Base-by-base conservation (phyloP, 1,140 invertebrate species). In the Camponotus vicinus region DNA sequence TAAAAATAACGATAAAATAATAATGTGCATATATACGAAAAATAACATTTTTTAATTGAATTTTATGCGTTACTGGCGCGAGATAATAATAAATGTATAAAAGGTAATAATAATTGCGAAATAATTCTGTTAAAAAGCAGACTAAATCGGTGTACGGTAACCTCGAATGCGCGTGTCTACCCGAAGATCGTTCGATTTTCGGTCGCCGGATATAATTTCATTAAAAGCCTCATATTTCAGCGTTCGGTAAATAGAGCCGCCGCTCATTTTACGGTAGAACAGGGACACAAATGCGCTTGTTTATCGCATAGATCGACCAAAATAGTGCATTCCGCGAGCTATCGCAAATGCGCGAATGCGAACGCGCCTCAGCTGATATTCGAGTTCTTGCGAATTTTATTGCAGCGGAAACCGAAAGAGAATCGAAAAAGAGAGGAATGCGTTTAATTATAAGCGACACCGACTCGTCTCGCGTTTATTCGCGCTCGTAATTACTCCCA, bases 211-310 rank as follows among this genome's bases (percentile, higher is more conserved):
- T 78, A 66, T 61, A 85, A 88, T 89, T 89, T 88, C 67, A 70
- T 83, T 73, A 89, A 89, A 89, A 89, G 80, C 73, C 42, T 89
- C 86, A 82, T 69, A 61, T 88, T 88, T 88, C 85, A 76, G 9
- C 18, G 66, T 52, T 55, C 66, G 79, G 32, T 85, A 76, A 78
- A 85, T 69, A 70, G 18, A 52, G 70, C 49, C 67, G 15, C 49
- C 86, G 87, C 64, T 61, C 73, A 59, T 88, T 63, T 59, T 55
- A 71, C 71, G 52, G 15, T 63, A 8, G 27, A 5, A 45, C 42
- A 21, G 45, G 67, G 45, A 40, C 55, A 55, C 85, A 88, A 88
- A 85, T n/a, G 75, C 70, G 63, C 77, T 84, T 55, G 82, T 88
- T 89, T 45, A 59, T 69, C 69, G 75, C 37, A 45, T 27, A 40